Evolutionary conservation across 2,797 vertebrate species (phyloP).

Genomic region (Ctenosaura bakeri): DNA sequence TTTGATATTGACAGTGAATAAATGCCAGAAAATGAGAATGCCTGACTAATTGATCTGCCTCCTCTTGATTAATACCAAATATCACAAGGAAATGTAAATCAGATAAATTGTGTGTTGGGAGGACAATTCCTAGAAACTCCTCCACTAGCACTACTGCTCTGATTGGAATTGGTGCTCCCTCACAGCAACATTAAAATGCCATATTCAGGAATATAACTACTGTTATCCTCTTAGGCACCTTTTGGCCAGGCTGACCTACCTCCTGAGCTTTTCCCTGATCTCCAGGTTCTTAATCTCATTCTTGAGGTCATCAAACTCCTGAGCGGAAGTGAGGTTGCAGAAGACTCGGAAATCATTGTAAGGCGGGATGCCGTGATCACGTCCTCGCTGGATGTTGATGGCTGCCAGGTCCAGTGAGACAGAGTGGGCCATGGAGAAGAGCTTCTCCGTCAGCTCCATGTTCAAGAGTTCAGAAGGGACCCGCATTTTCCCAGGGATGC

Average conservation of each 20-base stretch:
- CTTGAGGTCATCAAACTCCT: conserved; percentile 80
- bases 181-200: background rate
- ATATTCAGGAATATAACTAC: background rate
- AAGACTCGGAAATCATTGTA: conserved; percentile 82
- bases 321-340: conserved; percentile 79
- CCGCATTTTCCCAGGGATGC: conserved; percentile 80
- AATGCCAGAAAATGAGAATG: too few species aligned
- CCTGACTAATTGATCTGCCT: too few species aligned
- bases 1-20: too few species aligned
- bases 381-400: conserved; percentile 81
- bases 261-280: conserved; percentile 81
- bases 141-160: background rate
- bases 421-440: conserved; percentile 81
- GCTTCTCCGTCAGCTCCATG: conserved; percentile 80
- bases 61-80: too few species aligned
- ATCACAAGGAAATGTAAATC: background rate
- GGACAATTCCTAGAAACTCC: background rate
- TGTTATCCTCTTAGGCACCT: background rate
- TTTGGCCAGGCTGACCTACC: conserved; percentile 63
- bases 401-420: conserved; percentile 80
- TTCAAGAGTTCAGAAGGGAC: conserved; percentile 79
- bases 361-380: conserved; percentile 81
- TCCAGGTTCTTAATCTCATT: conserved; percentile 81
- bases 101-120: background rate
- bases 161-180: background rate